Evolutionary conservation across 2,113 vertebrate species (phyloP), one percentile per base, ranked within the genome.

Genomic region (Tinamus guttatus): DNA sequence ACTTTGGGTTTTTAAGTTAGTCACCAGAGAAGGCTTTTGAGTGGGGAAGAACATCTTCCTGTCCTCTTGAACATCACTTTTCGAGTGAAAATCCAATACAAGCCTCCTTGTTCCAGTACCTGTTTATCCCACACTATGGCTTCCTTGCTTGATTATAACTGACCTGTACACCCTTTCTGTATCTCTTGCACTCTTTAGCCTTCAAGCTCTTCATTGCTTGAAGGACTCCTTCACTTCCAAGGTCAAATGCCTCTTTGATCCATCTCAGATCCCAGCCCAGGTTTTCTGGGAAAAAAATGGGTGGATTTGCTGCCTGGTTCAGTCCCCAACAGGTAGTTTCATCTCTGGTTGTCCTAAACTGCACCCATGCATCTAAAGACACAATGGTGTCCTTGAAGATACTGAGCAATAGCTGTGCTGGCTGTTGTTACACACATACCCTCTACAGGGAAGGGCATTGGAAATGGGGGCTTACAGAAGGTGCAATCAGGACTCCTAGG

Each of bases 291-390:
- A 45, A 65, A 75, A 67, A 17, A 43, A 67, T 5, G 27, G 21
- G 9, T 75, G 10, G 13, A 34, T 81, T 67, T 75, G 68, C 7
- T 52, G 20, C 10, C 32, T 27, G 40, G 21, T 18, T 43, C 18
- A 60, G 11, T 32, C 9, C 43, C 4, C 18, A 70, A 43, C 9
- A 27, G 47, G 21, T 28, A 85, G 5, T 32, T 86, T 34, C 74
- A 38, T 36, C 34, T 27, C 5, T 5, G 3, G 5, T n/a, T 74
- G 25, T 60, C 64, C 45, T 70, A 65, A 90, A 3, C 22, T 52
- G 30, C 19, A 63, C 5, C 19, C 0, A 0, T 36, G 45, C n/a
- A 40, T 12, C 20, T 41, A 83, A 81, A 68, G 54, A 45, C 80
- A 28, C 16, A 24, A 21, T 2, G n/a, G 7, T 79, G 59, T 69